phyloP scores from a whole-genome alignment of 2,888 invertebrate species.

The Chelonus formosanus region DNA sequence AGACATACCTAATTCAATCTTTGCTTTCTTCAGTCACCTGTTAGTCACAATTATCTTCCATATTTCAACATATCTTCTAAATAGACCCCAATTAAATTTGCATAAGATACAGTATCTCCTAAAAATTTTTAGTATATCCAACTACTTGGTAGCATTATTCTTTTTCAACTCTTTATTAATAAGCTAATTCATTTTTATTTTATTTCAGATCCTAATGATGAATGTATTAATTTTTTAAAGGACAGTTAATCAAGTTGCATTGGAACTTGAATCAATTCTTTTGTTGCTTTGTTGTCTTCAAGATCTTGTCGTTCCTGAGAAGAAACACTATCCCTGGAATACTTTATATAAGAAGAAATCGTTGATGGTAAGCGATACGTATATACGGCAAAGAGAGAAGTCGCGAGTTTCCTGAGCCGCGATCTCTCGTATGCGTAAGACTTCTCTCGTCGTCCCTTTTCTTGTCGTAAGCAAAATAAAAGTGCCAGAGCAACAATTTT shows the following conservation, averaged over 20 bases:
- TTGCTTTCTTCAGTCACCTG: too few species aligned
- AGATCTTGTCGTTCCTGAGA: slow-evolving; percentile 29
- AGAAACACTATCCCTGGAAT: slow-evolving; percentile 58
- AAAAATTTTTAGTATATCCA: too few species aligned
- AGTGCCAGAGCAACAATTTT: not conserved
- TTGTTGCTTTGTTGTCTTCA: slow-evolving; percentile 1
- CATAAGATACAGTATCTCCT: too few species aligned
- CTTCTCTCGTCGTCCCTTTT: slow-evolving; percentile 52
- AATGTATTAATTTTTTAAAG: too few species aligned
- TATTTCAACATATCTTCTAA: too few species aligned
- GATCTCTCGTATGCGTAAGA: slow-evolving; percentile 58
- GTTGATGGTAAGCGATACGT: slow-evolving; percentile 61
- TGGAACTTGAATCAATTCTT: not conserved
- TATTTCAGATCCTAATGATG: too few species aligned
- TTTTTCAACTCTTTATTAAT: too few species aligned
- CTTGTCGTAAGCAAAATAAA: slow-evolving; percentile 27
- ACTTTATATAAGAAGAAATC: slow-evolving; percentile 60
- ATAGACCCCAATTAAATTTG: too few species aligned
- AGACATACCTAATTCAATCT: too few species aligned
- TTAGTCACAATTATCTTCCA: too few species aligned
- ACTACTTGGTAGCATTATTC: too few species aligned
- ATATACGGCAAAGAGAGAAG: slow-evolving; percentile 43
- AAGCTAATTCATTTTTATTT: too few species aligned
- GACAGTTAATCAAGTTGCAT: not conserved
- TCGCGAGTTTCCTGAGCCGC: slow-evolving; percentile 57